phyloP scores from a whole-genome alignment of 2,113 vertebrate genomes.

The Aleadryas rufinucha region DNA sequence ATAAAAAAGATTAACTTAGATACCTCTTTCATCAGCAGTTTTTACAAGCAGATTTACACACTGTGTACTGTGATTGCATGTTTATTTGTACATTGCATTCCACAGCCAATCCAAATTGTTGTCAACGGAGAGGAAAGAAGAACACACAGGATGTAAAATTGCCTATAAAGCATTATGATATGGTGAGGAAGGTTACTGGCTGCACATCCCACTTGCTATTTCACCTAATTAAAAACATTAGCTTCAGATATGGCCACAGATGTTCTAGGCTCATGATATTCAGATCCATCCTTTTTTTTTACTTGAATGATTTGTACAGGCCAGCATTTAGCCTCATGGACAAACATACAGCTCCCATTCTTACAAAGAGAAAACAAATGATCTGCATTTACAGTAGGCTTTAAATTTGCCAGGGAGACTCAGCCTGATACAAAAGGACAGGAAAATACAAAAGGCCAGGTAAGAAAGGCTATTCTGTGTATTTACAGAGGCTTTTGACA shows the following conservation, averaged over 20 bases:
- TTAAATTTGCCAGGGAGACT: background rate
- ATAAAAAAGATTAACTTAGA: background rate
- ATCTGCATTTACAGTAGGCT: conserved; percentile 12
- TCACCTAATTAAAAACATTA: conserved; percentile 37
- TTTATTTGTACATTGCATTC: background rate
- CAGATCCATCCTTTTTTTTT: background rate
- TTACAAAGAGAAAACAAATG: background rate
- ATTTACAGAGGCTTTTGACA: background rate
- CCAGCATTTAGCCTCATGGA: background rate
- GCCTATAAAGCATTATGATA: conserved; percentile 33
- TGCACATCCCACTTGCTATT: background rate
- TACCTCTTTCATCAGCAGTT: background rate
- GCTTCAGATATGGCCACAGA: conserved; percentile 18
- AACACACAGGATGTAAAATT: conserved; percentile 22
- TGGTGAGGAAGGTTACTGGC: background rate
- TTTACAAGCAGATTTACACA: conserved; percentile 2
- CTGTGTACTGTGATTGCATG: background rate
- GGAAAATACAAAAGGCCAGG: conserved; percentile 4
- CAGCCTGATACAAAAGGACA: background rate
- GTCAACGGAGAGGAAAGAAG: background rate
- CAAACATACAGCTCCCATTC: background rate
- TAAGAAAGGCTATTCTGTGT: background rate
- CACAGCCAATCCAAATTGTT: background rate
- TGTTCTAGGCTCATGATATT: background rate
- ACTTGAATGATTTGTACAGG: background rate